Conservation (phyloP, 2,888 invertebrate genomes). For the Xestia ashworthii region DNA sequence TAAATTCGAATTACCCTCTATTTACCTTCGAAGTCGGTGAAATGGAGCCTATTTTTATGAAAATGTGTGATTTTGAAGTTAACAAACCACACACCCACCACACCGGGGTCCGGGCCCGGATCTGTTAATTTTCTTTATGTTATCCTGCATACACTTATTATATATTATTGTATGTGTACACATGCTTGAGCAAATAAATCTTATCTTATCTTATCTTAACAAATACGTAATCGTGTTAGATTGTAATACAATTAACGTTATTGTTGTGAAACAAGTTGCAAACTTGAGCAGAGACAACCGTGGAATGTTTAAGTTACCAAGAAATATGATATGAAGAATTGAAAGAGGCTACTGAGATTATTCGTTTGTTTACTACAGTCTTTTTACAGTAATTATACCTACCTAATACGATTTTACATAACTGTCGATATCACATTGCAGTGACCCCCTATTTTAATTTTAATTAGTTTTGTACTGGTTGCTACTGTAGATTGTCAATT, state of each 20-base stretch:
- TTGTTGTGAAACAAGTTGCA: neutral
- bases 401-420: no score
- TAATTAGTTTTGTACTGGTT: neutral
- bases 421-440: neutral
- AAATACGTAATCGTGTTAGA: neutral
- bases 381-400: neutral
- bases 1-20: conserved; percentile 41
- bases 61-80: conserved; percentile 15
- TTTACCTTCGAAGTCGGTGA: conserved; percentile 26
- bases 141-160: no score
- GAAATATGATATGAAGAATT: neutral
- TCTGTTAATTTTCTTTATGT: no score
- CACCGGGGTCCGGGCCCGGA: no score
- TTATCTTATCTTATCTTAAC: no score
- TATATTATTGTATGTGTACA: no score
- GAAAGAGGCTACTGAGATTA: neutral
- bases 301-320: neutral
- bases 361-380: no score
- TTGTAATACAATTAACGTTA: conserved; percentile 2
- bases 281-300: neutral
- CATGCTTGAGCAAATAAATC: no score
- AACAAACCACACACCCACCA: no score
- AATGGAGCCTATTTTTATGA: conserved; percentile 1
- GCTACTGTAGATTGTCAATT: neutral
- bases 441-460: neutral